phyloP scores from a whole-genome alignment of 2,797 vertebrate genomes.

The Anabacerthia variegaticeps region DNA sequence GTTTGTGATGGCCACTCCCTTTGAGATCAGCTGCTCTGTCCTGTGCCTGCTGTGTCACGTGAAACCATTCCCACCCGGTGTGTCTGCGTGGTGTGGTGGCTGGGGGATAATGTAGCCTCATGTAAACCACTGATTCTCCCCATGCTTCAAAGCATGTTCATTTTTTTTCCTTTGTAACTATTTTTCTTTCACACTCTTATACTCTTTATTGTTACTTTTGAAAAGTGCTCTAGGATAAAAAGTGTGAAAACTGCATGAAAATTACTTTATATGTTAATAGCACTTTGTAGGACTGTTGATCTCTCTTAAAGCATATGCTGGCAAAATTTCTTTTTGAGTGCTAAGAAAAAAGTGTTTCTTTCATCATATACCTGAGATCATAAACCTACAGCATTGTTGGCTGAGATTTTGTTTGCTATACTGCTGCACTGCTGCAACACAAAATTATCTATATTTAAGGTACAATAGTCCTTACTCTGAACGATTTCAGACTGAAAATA shows the following conservation, averaged over 20 bases:
- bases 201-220: background rate
- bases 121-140: background rate
- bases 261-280: background rate
- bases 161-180: background rate
- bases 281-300: background rate
- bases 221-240: background rate
- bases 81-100: background rate
- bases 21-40: background rate
- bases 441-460: conserved; percentile 42
- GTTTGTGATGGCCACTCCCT: background rate
- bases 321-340: background rate
- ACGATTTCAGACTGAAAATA: background rate
- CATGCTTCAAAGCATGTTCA: background rate
- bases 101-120: background rate
- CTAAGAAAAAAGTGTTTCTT: background rate
- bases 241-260: background rate
- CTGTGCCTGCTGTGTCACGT: background rate
- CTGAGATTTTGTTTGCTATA: background rate
- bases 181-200: background rate
- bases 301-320: background rate
- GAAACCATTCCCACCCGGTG: background rate
- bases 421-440: background rate
- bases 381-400: background rate
- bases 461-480: background rate
- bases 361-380: background rate